Evolutionary conservation across 30 jellyfish, hydroid and myxozoan species (phyloP).

Genomic region (Aurelia sp.): DNA sequence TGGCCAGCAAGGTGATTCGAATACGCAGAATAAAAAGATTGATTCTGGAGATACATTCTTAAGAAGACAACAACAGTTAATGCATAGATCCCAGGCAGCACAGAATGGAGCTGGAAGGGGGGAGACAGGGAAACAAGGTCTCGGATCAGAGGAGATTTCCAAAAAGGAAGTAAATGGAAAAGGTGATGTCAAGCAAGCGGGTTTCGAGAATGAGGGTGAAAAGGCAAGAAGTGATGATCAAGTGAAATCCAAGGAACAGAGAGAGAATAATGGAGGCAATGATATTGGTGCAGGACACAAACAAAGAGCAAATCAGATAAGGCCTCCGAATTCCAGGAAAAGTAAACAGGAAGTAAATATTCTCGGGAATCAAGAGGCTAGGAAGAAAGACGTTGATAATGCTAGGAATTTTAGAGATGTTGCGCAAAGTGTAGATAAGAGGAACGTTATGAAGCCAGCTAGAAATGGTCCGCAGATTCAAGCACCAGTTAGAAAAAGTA

Average conservation of each 20-base stretch:
- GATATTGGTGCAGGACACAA: background rate
- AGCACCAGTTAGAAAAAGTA: too few relatives aligned
- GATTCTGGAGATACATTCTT: conserved; percentile 36
- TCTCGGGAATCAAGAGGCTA: background rate
- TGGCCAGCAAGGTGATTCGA: background rate
- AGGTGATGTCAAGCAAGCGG: background rate
- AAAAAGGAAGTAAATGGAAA: too few relatives aligned
- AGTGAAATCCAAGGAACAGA: background rate
- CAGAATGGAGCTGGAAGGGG: background rate
- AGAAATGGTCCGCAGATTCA: too few relatives aligned
- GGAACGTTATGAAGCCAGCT: too few relatives aligned
- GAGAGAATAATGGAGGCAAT: background rate
- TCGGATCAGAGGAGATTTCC: too few relatives aligned
- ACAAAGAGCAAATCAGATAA: background rate
- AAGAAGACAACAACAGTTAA: conserved; percentile 38
- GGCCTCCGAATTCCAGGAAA: background rate
- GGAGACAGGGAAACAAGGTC: background rate
- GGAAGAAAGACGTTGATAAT: too few relatives aligned
- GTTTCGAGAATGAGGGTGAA: background rate
- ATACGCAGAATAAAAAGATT: background rate
- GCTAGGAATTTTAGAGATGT: too few relatives aligned
- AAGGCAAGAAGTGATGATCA: background rate
- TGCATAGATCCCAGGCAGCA: conserved; percentile 19
- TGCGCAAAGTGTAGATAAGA: too few relatives aligned
- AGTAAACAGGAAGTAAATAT: background rate